Evolutionary conservation across 2,888 invertebrate genomes (phyloP).

Genomic region (Acrobasis repandana): DNA sequence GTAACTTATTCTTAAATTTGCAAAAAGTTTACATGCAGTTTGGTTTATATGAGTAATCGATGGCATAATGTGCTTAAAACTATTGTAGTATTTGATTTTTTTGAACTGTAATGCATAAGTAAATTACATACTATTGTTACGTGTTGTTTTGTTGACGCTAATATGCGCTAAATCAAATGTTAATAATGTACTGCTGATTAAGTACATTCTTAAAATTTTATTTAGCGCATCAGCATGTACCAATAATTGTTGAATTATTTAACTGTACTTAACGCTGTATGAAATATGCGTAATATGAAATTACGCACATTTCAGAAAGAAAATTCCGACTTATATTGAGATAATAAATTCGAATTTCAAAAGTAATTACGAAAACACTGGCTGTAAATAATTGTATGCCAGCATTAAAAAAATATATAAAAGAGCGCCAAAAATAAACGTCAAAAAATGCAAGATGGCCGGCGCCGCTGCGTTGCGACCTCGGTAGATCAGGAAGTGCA

Average conservation of each 20-base stretch:
- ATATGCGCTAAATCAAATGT: too few species aligned
- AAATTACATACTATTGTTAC: too few species aligned
- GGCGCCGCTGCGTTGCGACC: constrained; percentile 59
- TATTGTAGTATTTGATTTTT: too few species aligned
- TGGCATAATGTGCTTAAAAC: too few species aligned
- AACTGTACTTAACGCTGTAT: not conserved
- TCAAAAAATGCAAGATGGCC: constrained; percentile 76
- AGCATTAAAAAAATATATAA: constrained; percentile 40
- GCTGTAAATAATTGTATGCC: constrained; percentile 19
- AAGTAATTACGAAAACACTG: constrained; percentile 17
- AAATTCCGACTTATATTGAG: not conserved
- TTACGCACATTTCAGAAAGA: not conserved
- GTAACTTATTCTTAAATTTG: too few species aligned
- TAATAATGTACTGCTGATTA: too few species aligned
- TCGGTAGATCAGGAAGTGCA: constrained; percentile 76
- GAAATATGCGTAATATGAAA: too few species aligned
- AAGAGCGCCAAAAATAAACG: constrained; percentile 78
- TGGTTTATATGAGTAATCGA: too few species aligned
- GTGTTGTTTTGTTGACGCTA: too few species aligned
- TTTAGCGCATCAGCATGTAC: not conserved
- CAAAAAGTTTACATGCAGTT: too few species aligned
- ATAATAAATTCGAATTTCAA: constrained; percentile 10
- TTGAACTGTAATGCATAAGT: too few species aligned
- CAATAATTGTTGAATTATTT: not conserved
- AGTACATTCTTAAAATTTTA: too few species aligned